phyloP scores from a whole-genome alignment of 2,113 vertebrate genomes.

The Saccopteryx bilineata region DNA sequence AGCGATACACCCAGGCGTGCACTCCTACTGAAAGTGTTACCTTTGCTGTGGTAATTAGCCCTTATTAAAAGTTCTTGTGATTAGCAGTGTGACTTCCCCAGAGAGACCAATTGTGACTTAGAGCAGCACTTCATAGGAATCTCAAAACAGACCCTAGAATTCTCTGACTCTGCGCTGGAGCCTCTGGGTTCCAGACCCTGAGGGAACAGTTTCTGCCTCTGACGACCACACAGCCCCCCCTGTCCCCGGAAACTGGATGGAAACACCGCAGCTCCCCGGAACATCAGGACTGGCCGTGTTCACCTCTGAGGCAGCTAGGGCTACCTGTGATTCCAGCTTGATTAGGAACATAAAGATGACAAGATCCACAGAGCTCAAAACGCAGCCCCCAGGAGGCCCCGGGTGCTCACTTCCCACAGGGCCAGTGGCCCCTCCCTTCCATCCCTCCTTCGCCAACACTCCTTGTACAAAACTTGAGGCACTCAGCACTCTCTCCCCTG shows the following conservation, averaged over 20 bases:
- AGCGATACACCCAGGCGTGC: neutral
- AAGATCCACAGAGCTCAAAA: neutral
- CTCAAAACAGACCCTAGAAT: constrained; percentile 14
- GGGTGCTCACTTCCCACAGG: neutral
- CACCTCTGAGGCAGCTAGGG: fast-evolving
- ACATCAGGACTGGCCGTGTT: neutral
- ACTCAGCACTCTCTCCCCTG: neutral
- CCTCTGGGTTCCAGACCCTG: neutral
- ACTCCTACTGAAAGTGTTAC: fast-evolving
- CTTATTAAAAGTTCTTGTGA: constrained; percentile 39
- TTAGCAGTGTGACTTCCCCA: neutral
- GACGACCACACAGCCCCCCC: neutral
- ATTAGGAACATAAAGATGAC: too few species aligned
- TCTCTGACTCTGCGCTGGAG: neutral
- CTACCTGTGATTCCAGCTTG: neutral
- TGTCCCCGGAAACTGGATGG: neutral
- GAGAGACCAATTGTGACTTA: neutral
- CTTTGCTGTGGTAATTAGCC: neutral
- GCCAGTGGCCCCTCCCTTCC: neutral
- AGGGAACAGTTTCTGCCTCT: neutral
- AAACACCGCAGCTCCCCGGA: neutral
- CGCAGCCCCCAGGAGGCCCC: neutral
- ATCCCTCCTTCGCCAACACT: fast-evolving
- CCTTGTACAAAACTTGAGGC: neutral
- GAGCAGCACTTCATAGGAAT: neutral